Conservation (phyloP, 1,140 invertebrate genomes). For the Rhynchophorus ferrugineus region DNA sequence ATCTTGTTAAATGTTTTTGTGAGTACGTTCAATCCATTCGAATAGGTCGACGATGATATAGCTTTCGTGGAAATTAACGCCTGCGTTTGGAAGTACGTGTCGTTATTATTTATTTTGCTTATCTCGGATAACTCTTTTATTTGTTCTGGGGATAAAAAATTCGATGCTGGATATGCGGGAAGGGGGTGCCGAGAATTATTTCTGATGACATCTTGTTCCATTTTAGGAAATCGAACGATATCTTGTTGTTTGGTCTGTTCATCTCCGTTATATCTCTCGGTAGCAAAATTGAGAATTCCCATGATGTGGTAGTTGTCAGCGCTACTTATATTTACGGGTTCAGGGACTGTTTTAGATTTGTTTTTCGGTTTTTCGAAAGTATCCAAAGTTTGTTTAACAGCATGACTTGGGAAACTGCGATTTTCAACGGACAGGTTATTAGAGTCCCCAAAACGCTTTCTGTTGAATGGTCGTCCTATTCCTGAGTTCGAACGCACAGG, state of each 20-base stretch:
- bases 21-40: slow-evolving; percentile 56
- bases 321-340: slow-evolving; percentile 21
- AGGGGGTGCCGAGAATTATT: slow-evolving; percentile 5
- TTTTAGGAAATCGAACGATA: slow-evolving; percentile 29
- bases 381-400: slow-evolving; percentile 39
- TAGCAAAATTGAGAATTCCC: slow-evolving; percentile 32
- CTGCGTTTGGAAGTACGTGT: slow-evolving; percentile 41
- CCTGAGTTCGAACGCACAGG: slow-evolving; percentile 57
- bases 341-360: slow-evolving; percentile 7
- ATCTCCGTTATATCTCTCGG: slow-evolving; percentile 19
- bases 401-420: slow-evolving; percentile 38
- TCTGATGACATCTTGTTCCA: slow-evolving; percentile 19
- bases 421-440: slow-evolving; percentile 28
- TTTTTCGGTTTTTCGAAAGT: slow-evolving; percentile 5
- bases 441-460: slow-evolving; percentile 41
- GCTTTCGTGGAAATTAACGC: slow-evolving; percentile 50
- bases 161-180: slow-evolving; percentile 5
- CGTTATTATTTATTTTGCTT: slow-evolving; percentile 45
- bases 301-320: slow-evolving; percentile 32
- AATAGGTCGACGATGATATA: slow-evolving; percentile 49
- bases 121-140: slow-evolving; percentile 40
- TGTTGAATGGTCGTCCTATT: slow-evolving; percentile 47
- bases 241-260: slow-evolving; percentile 9
- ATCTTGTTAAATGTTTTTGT: slow-evolving; percentile 58
- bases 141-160: slow-evolving; percentile 30